Evolutionary conservation across 2,113 vertebrate species (phyloP).

Genomic region (Rhabdomys dilectus): DNA sequence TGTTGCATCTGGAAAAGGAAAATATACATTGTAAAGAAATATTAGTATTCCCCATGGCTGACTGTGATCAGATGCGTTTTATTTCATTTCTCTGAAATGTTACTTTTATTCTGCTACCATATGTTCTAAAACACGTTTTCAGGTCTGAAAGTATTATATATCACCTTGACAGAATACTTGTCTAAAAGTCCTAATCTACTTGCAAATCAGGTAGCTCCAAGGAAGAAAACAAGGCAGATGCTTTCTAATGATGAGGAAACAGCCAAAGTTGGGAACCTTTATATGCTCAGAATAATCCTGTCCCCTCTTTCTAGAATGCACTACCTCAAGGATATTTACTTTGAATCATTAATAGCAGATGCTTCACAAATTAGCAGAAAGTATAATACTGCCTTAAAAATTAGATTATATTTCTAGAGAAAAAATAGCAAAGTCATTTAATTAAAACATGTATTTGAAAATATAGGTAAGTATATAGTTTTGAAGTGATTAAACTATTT

Average conservation of each 20-base stretch:
- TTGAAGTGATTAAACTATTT: slow-evolving; percentile 18
- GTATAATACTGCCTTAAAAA: background rate
- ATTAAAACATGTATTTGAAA: background rate
- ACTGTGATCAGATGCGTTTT: background rate
- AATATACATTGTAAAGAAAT: background rate
- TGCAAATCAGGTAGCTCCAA: background rate
- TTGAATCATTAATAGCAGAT: background rate
- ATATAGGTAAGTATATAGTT: background rate
- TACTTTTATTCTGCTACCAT: background rate
- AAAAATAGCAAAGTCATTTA: slow-evolving; percentile 36
- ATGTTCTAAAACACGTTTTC: background rate
- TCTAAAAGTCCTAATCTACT: background rate
- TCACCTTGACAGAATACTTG: background rate
- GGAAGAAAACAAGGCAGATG: background rate
- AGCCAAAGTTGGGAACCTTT: background rate
- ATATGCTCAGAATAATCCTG: background rate
- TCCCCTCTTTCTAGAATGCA: background rate
- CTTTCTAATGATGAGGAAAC: background rate
- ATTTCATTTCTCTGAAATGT: background rate
- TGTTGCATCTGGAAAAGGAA: slow-evolving; percentile 9
- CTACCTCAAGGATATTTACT: background rate
- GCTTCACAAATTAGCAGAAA: slow-evolving; percentile 28
- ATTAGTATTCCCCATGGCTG: background rate
- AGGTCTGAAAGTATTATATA: background rate
- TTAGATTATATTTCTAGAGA: background rate